Evolutionary conservation across 92 coral and sea anemone genomes (phyloP).

Genomic region (Galaxea fascicularis): DNA sequence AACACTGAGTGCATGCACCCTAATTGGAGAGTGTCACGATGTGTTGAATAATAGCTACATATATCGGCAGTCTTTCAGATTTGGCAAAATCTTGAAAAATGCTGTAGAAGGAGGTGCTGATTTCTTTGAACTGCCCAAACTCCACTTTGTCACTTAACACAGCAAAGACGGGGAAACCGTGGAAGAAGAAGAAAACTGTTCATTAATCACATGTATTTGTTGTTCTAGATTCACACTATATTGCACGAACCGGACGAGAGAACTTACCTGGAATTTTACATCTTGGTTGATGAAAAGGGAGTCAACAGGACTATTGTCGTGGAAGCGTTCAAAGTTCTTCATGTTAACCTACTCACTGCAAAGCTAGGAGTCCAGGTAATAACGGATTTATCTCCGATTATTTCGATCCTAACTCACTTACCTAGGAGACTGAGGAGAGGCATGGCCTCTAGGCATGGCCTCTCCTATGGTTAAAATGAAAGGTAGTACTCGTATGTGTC

Average conservation of each 20-base stretch:
- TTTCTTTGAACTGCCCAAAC: neutral
- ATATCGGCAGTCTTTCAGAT: no score
- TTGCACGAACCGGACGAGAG: conserved; percentile 66
- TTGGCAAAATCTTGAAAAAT: no score
- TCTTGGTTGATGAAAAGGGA: conserved; percentile 58
- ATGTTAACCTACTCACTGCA: conserved; percentile 57
- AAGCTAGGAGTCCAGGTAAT: conserved; percentile 72
- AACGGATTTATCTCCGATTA: neutral
- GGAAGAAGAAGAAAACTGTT: neutral
- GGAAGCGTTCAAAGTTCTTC: conserved; percentile 61
- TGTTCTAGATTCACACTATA: conserved; percentile 67
- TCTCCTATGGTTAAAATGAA: no score
- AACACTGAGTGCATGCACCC: no score
- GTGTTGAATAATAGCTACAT: no score
- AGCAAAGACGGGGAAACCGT: neutral
- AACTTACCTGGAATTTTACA: conserved; percentile 78
- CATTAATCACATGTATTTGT: neutral
- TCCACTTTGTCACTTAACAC: neutral
- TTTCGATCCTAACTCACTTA: no score
- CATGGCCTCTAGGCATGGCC: no score
- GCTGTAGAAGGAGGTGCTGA: neutral
- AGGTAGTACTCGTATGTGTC: no score
- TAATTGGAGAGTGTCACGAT: no score
- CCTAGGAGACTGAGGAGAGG: neutral
- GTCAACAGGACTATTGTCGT: conserved; percentile 67